Base-by-base conservation (phyloP, 2,113 vertebrate genomes). In the Perognathus longimembris region DNA sequence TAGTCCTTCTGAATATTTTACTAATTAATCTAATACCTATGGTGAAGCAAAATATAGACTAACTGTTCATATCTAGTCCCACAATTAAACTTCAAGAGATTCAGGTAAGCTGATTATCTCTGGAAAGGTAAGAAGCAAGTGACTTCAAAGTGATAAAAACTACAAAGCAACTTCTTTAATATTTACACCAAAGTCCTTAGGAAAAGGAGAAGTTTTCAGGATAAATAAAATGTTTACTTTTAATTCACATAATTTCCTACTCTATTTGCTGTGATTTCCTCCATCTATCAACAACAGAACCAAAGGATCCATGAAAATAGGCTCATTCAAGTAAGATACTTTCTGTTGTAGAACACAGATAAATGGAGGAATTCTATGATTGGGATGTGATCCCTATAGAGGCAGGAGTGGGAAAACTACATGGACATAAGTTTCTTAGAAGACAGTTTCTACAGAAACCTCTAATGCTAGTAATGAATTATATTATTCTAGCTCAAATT, bases 21-120 rank as follows among this genome's bases (percentile, higher is more conserved):
- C 92, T 94, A 96, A 94, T 92, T 94, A 96, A 83, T 76, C 81
- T 95, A 87, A 91, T 79, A 94, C 92, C 84, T 92, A 59, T 92
- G n/a, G 76, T 92, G 83, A 94, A 94, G 70, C 10, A 7, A 78
- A 93, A 85, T 88, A 90, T 50, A 93, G 85, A 76, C 54, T 88
- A 93, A 90, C 54, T 93, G 79, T 88, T 92, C 86, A 84, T 92
- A 93, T 57, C 20, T 54, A 82, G 59, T 90, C 59, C 78, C 67
- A 86, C 73, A 88, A 90, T 93, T 93, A 94, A 96, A 95, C 14
- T 93, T 17, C 82, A 93, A 67, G 78, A 94, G 93, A 78, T 83
- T 94, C 61, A 92, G 76, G 66, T 86, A 82, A 92, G 64, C 82
- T 89, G 38, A 63, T 86, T 93, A 80, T 92, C 42, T 92, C 38